phyloP scores from a whole-genome alignment of 2,888 invertebrate genomes.

The Epicampocera succincta region DNA sequence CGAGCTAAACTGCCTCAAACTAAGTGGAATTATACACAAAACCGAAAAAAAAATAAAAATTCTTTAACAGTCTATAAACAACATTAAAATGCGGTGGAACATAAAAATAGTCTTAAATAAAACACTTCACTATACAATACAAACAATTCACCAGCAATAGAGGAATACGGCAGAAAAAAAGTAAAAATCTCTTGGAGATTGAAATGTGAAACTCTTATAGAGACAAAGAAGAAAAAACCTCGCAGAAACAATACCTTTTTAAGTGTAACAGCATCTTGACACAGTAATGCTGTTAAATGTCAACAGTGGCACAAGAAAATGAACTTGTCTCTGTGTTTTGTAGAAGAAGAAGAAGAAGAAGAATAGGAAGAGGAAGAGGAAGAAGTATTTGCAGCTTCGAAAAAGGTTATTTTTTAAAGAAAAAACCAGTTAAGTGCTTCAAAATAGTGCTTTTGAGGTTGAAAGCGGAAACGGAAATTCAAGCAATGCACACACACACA shows the following conservation, averaged over 20 bases:
- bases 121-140: background rate
- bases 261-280: conserved; percentile 52
- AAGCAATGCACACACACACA: conserved; percentile 28
- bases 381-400: too few relatives aligned
- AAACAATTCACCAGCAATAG: background rate
- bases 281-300: conserved; percentile 60
- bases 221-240: background rate
- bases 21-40: background rate
- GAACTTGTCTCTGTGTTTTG: conserved; percentile 37
- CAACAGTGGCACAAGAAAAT: conserved; percentile 49
- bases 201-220: conserved; percentile 25
- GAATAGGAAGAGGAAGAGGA: background rate
- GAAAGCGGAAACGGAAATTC: conserved; percentile 63
- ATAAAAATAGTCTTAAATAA: conserved; percentile 16
- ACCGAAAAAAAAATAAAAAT: background rate
- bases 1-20: background rate
- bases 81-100: conserved; percentile 23
- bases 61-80: background rate
- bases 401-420: background rate
- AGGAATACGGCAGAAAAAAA: conserved; percentile 12
- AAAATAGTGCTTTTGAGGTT: conserved; percentile 48
- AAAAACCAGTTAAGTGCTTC: conserved; percentile 40
- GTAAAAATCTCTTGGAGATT: conserved; percentile 31
- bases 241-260: conserved; percentile 18
- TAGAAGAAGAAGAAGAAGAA: conserved; percentile 2